These are phyloP conservation scores for Xiphydria camelus DNA, from an alignment of 2,888 invertebrate genomes.

Conservation along the genomic window DNA sequence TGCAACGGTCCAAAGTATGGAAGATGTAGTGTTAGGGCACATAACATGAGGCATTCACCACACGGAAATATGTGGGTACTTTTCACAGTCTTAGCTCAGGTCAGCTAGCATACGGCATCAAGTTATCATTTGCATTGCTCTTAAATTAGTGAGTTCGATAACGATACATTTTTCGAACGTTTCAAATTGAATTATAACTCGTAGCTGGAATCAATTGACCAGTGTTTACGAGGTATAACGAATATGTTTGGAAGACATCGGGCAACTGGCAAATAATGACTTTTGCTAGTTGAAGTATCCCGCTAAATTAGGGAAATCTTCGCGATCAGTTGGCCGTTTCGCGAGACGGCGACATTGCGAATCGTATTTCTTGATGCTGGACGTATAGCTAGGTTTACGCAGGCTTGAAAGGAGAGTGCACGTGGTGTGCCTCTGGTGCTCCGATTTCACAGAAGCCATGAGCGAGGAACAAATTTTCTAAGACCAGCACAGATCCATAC, in stretches of 20 bases:
- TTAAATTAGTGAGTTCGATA: slow-evolving; percentile 28
- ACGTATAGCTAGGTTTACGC: slow-evolving; percentile 31
- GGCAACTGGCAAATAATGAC: no score
- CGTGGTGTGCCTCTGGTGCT: slow-evolving; percentile 41
- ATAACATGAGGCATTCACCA: slow-evolving; percentile 33
- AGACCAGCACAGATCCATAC: slow-evolving; percentile 55
- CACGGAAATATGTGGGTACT: slow-evolving; percentile 16
- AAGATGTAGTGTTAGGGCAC: slow-evolving; percentile 46
- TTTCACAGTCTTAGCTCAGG: slow-evolving; percentile 33
- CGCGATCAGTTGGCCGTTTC: background rate
- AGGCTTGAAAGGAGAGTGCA: slow-evolving; percentile 37
- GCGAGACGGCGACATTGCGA: slow-evolving; percentile 21
- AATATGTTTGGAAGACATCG: no score
- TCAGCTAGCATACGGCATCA: slow-evolving; percentile 34
- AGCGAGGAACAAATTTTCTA: slow-evolving; percentile 45
- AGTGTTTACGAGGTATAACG: no score
- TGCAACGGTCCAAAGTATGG: slow-evolving; percentile 57
- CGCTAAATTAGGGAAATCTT: no score
- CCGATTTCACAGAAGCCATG: slow-evolving; percentile 44
- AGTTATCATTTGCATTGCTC: slow-evolving; percentile 39
- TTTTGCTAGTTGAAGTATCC: no score
- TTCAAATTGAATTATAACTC: no score
- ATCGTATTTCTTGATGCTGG: slow-evolving; percentile 26
- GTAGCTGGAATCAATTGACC: no score
- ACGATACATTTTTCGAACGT: no score